Evolutionary conservation across 1,140 invertebrate species (phyloP), one percentile per base, ranked within the genome.

Genomic region (Apis florea): DNA sequence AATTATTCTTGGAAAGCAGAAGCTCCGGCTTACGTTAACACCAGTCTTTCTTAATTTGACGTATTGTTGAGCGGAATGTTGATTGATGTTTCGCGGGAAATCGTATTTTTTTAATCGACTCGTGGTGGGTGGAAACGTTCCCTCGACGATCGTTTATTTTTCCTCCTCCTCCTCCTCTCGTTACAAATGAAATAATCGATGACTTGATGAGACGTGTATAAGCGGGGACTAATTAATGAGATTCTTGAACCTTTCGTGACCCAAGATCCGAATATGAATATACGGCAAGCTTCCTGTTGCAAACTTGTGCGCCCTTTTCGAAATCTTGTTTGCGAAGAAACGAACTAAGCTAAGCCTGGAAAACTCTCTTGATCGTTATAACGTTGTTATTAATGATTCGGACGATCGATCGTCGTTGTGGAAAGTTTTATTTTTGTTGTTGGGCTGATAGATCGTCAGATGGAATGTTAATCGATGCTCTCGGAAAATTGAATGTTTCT

Each of bases 401-500:
- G 31, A n/a, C 49, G 5, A 15, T 24, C 13, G 73, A 75, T 75
- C 64, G 21, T 75, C n/a, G 40, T 59, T 47, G 15, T 74, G 58
- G 58, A 74, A 63, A 74, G 53, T 64, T 51, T 53, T 64, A 40
- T 40, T 40, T n/a, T n/a, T n/a, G n/a, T n/a, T 64, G 59, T 74
- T 51, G 17, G 9, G 26, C n/a, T 51, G 73, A 64, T 64, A 59
- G 5, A 64, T 53, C 73, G 59, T 31, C 21, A 6, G 73, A 75
- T 64, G 73, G 73, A 75, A 75, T 75, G 73, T 75, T 75, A 75
- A 75, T 75, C 73, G 64, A 21, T 63, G 63, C 61, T 19, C 59
- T 53, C 12, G 59, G 73, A 74, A 75, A 64, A 75, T 75, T 64
- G 73, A 75, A 75, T 64, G 61, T 75, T 64, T 72, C 31, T 72